Percentiles rank a stretch among this genome's conserved stretches.
These are phyloP conservation scores for Tipula confusa DNA, from an alignment of 2,888 invertebrate species.

Conservation along the genomic window DNA sequence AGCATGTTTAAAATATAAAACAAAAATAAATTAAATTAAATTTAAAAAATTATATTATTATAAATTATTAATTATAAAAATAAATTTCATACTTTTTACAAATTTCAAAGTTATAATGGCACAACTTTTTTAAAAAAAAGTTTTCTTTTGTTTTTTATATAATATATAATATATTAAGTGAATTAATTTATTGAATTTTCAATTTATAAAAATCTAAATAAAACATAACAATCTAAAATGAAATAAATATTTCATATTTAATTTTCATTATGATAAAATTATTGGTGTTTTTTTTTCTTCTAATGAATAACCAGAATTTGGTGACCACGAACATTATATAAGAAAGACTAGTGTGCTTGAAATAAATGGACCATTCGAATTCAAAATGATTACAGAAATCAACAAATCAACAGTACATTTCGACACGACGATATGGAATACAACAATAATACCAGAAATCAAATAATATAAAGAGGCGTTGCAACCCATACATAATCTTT, in stretches of 20 bases:
- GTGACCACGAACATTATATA: no score
- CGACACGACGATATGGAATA: no score
- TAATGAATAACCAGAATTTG: no score
- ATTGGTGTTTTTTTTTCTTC: no score
- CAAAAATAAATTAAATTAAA: background rate
- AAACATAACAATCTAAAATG: background rate
- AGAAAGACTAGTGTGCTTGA: no score
- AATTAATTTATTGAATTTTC: constrained; percentile 9
- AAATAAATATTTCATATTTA: background rate
- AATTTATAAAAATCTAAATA: constrained; percentile 4
- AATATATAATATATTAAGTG: background rate
- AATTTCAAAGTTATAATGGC: background rate
- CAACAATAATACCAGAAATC: no score
- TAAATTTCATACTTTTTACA: background rate
- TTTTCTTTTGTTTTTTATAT: background rate
- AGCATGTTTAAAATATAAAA: background rate
- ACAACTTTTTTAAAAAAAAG: background rate
- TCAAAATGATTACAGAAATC: no score
- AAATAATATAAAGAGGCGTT: no score
- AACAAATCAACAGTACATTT: no score
- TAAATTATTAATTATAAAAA: background rate
- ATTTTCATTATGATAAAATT: background rate
- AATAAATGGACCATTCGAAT: no score
- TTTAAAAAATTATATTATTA: background rate
- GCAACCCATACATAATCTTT: no score